These are phyloP conservation scores for Pagetopsis macropterus DNA, from an alignment of 2,797 vertebrate genomes.

Conservation along the genomic window DNA sequence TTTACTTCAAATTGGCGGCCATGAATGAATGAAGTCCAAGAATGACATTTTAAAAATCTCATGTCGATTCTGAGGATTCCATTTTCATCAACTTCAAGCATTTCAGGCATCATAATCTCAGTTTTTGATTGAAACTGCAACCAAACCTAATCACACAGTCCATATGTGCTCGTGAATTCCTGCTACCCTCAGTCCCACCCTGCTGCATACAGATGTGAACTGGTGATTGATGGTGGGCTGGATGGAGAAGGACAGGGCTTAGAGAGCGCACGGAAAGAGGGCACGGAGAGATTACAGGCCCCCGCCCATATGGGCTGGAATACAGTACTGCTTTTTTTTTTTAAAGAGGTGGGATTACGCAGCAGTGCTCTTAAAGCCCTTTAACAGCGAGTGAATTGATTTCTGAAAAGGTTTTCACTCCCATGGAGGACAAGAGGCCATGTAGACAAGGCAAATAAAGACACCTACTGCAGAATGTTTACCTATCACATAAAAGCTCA, in stretches of 20 bases:
- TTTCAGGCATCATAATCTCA: conserved; percentile 14
- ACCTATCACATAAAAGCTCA: conserved; percentile 4
- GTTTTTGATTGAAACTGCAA: conserved; percentile 12
- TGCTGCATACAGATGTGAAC: conserved; percentile 75
- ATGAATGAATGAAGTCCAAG: neutral
- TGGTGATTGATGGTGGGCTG: conserved; percentile 55
- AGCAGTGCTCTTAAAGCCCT: conserved; percentile 53
- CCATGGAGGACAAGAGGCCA: conserved; percentile 20
- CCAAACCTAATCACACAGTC: conserved; percentile 33
- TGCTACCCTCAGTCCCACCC: conserved; percentile 32
- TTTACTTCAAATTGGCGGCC: conserved; percentile 20
- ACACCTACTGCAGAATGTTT: neutral
- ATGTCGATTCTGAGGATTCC: conserved; percentile 3
- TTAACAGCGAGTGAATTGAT: conserved; percentile 63
- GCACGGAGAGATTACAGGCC: conserved; percentile 81
- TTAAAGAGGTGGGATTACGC: conserved; percentile 72
- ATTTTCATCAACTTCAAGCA: conserved; percentile 18
- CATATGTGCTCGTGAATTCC: conserved; percentile 50
- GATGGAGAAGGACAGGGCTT: conserved; percentile 65
- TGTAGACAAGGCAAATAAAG: conserved; percentile 14
- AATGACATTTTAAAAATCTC: conserved; percentile 7
- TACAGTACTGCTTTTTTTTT: conserved; percentile 64
- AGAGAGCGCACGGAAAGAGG: conserved; percentile 79
- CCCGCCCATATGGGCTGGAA: conserved; percentile 72
- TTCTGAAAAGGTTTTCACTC: conserved; percentile 56